Conservation (phyloP, 1,140 invertebrate genomes). For the Pogonognathellus flavescens region DNA sequence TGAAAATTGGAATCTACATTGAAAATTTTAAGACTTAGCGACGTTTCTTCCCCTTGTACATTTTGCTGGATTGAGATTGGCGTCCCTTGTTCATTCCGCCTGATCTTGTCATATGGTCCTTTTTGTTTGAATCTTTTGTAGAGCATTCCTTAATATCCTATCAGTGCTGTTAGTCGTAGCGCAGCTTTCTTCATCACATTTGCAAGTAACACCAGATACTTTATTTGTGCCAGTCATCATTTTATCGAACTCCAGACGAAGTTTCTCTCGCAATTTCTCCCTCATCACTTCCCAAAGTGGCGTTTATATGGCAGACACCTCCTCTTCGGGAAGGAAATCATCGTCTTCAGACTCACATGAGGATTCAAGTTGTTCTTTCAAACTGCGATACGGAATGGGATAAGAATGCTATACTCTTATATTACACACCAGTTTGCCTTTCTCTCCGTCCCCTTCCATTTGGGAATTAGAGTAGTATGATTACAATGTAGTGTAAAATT, state of each 20-base stretch:
- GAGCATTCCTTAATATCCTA: neutral
- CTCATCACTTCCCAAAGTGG: slow-evolving; percentile 53
- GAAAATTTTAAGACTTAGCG: slow-evolving; percentile 45
- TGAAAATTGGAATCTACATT: neutral
- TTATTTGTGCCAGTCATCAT: slow-evolving; percentile 51
- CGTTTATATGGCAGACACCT: slow-evolving; percentile 55
- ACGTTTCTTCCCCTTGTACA: slow-evolving; percentile 62
- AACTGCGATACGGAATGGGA: slow-evolving; percentile 57
- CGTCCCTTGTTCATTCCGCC: slow-evolving; percentile 31
- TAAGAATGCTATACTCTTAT: slow-evolving; percentile 3
- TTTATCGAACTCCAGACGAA: slow-evolving; percentile 54
- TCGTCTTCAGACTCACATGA: slow-evolving; percentile 60
- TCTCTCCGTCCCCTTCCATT: no score
- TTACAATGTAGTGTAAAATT: no score
- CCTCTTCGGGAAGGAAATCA: slow-evolving; percentile 58
- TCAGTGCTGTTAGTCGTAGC: neutral
- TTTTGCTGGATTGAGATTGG: slow-evolving; percentile 44
- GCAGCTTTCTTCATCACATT: neutral
- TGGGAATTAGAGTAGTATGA: no score
- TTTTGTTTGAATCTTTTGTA: slow-evolving; percentile 32
- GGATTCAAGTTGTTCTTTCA: slow-evolving; percentile 62
- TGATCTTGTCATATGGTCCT: slow-evolving; percentile 35
- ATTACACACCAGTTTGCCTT: no score
- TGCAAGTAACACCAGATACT: neutral
- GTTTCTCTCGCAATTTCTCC: slow-evolving; percentile 55